Base-by-base conservation (phyloP, 2,888 invertebrate species). In the Campopleginae sp. region DNA sequence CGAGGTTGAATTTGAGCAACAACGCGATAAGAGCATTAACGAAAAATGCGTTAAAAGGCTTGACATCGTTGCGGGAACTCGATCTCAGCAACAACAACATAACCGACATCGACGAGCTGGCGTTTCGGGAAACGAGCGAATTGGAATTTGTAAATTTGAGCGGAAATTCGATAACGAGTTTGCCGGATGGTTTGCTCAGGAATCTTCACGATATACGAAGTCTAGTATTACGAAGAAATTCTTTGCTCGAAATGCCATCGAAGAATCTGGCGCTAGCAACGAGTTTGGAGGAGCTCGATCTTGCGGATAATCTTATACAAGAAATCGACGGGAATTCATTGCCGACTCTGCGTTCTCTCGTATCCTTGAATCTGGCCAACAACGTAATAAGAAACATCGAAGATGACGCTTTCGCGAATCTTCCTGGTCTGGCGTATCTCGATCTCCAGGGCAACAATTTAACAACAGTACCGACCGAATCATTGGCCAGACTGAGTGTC, bases 401-500 rank as follows among this genome's bases (percentile, higher is more conserved):
- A 93, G 95, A 96, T 88, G 95, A 96, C 87, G 96, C 97, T 70
- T 96, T 98, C 89, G 96, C 97, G 88, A 97, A 97, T 81, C 94
- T 98, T 77, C 95, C 96, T 74, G 95, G 96, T 68, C 94, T 98
- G 68, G 96, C 96, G 85, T 95, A 95, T 90, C 95, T 98, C 90
- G 96, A 97, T 93, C 94, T 98, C 86, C 96, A 97, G 87, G 96
- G 97, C 92, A 98, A 98, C 94, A 97, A 97, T 93, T 95, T 98
- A 92, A 96, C 97, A 89, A 94, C 95, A 66, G 94, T 98, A 88
- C 97, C 97, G 87, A 97, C 97, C 70, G 95, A 95, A 84, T 96
- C 97, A 84, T 94, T 98, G 86, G 96, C 97, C 46, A 96, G 97
- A 94, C 94, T 98, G 92, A 95, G 96, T 85, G 96, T 97, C 92